Base-by-base conservation (phyloP, 2,797 vertebrate genomes). In the Hephaestus fuliginosus region DNA sequence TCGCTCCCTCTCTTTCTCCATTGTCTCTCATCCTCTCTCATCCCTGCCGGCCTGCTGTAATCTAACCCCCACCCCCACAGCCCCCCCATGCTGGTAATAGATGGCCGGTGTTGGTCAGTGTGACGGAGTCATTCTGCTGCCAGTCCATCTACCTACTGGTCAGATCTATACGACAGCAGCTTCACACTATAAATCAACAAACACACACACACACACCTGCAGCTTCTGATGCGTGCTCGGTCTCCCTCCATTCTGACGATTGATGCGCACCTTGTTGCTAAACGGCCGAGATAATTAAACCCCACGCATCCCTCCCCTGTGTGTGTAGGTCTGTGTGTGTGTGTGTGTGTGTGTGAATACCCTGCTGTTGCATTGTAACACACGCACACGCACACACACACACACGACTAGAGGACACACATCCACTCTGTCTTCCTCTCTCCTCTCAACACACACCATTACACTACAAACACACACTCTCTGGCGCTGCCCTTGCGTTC, bases 211-310 rank as follows among this genome's bases (percentile, higher is more conserved):
- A 22, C 76, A 77, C 78, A 79, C 60, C 76, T 68, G 58, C 81
- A 79, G 66, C 74, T 67, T 82, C 69, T 2, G 14, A 66, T 69
- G 49, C 76, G 17, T 10, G 57, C 78, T 36, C 1, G 0, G 44
- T 60, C 75, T 74, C 76, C 52, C 73, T 81, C 61, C 72, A 60
- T 65, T 79, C 81, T 66, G 80, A 84, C 73, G 69, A 91, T 86
- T 92, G 84, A 91, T 91, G 88, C 14, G 0, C 90, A 84, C 73
- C 81, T 83, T 84, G 88, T 84, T 89, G 85, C 86, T 91, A 92
- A 93, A 88, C 65, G 73, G 79, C 79, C 57, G 11, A 90, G 88
- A 85, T 89, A 86, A 93, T 93, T 91, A 90, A 91, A 89, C 83
- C 78, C 68, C 41, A 63, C 25, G 18, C 76, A 46, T 76, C 72